Evolutionary conservation across 1,140 invertebrate genomes (phyloP), one percentile per base, ranked within the genome.

Genomic region (Apis mellifera): DNA sequence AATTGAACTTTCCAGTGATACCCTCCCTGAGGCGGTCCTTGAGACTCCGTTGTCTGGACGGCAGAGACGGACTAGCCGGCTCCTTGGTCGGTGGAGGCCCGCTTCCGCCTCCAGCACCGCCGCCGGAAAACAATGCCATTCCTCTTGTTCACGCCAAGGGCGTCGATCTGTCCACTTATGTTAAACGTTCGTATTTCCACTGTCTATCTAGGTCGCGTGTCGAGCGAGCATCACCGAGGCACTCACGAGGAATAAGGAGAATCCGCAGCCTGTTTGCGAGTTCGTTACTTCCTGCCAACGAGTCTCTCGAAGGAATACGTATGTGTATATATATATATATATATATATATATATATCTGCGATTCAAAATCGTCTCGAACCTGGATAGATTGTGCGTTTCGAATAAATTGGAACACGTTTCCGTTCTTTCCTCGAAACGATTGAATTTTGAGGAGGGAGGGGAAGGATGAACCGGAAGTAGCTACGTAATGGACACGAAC

Each of bases 11-110:
- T 90, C 96, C 96, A 54, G 96, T 96, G 92, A 97, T 96, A 87
- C 96, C 96, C 69, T 97, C 96, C 90, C 96, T 95, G 62, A 97
- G 95, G 32, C 96, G 95, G 91, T 97, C 96, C 91, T 96, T 96
- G 86, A 97, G 89, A 64, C 93, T 94, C 0, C 93, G 89, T 77
- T 94, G 93, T 62, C 93, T 91, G n/a, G 92, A 86, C 11, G 92
- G 91, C 62, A 90, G 82, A 9, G 84, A 71, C 17, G 82, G 21
- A 26, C 80, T 74, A 23, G 81, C 59, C 1, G 83, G 77, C 21
- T 91, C 89, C 79, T 91, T 82, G n/a, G 77, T 78, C 17, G 86
- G 74, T 68, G 85, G 81, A 15, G 76, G 65, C 1, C 72, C 69
- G 48, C 77, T 76, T 64, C 68, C 70, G 69, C 68, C 72, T 12